A percentile compares a stretch with the other conserved stretches of the same genome.
These are phyloP conservation scores for Siniperca scherzeri DNA, from an alignment of 2,797 vertebrate genomes.

Conservation along the genomic window DNA sequence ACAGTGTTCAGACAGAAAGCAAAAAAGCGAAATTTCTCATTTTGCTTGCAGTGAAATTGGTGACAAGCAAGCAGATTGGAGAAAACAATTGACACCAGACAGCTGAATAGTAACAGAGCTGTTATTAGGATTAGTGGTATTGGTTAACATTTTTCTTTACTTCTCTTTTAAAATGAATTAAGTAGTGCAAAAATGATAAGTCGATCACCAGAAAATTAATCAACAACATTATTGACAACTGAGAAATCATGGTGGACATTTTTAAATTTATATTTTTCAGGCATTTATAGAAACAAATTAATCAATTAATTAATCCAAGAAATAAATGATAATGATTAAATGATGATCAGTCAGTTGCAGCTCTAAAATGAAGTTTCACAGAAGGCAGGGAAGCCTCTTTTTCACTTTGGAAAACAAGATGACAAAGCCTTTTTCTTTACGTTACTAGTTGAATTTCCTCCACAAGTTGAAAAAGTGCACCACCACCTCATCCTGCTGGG, in stretches of 20 bases:
- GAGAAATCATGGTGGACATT: background rate
- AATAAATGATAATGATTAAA: background rate
- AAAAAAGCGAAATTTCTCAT: constrained; percentile 28
- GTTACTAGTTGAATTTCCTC: background rate
- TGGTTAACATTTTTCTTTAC: background rate
- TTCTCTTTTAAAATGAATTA: background rate
- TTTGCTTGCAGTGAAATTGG: constrained; percentile 35
- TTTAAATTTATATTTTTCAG: no score
- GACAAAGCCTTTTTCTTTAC: background rate
- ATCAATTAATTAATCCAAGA: background rate
- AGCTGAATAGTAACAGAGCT: background rate
- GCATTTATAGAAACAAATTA: background rate
- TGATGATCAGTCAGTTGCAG: background rate
- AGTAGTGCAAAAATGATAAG: background rate
- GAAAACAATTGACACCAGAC: constrained; percentile 8
- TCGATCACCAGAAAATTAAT: background rate
- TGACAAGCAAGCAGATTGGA: constrained; percentile 17
- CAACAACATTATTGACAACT: background rate
- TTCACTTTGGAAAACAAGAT: background rate
- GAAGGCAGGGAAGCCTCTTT: background rate
- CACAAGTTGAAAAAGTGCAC: background rate
- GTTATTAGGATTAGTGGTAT: background rate
- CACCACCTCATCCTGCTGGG: background rate
- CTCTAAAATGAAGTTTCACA: background rate
- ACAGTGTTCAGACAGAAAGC: constrained; percentile 25